Conservation (phyloP, 1,140 invertebrate species). For the Aplysia californica region DNA sequence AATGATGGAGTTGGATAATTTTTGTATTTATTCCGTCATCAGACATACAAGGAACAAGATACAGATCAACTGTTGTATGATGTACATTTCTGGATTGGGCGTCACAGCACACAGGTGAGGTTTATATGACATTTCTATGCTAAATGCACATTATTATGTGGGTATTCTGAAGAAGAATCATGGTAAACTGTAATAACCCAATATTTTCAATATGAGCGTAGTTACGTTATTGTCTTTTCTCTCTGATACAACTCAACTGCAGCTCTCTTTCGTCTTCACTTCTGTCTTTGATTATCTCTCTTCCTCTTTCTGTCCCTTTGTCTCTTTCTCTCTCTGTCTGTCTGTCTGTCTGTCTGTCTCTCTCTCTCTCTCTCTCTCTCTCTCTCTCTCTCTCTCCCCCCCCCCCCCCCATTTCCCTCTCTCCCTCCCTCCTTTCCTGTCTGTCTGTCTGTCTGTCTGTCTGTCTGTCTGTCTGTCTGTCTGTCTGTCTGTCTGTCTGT, state of each 20-base stretch:
- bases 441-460: too few species aligned
- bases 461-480: too few species aligned
- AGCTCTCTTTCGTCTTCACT: not conserved
- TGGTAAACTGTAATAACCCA: not conserved
- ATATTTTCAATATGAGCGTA: not conserved
- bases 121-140: not conserved
- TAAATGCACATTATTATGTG: not conserved
- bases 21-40: constrained; percentile 17
- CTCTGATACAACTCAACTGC: not conserved
- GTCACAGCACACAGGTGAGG: constrained; percentile 49
- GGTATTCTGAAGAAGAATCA: not conserved
- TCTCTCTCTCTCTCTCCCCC: too few species aligned
- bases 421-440: too few species aligned
- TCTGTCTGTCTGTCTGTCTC: not conserved
- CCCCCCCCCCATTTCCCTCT: too few species aligned
- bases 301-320: not conserved
- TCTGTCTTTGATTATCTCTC: not conserved
- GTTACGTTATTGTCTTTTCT: not conserved
- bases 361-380: not conserved
- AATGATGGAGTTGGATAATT: not conserved
- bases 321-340: not conserved
- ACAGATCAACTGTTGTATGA: constrained; percentile 48
- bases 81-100: constrained; percentile 66
- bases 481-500: too few species aligned
- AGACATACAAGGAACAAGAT: constrained; percentile 54